Evolutionary conservation across 2,888 invertebrate genomes (phyloP).

Genomic region (Leuctra nigra): DNA sequence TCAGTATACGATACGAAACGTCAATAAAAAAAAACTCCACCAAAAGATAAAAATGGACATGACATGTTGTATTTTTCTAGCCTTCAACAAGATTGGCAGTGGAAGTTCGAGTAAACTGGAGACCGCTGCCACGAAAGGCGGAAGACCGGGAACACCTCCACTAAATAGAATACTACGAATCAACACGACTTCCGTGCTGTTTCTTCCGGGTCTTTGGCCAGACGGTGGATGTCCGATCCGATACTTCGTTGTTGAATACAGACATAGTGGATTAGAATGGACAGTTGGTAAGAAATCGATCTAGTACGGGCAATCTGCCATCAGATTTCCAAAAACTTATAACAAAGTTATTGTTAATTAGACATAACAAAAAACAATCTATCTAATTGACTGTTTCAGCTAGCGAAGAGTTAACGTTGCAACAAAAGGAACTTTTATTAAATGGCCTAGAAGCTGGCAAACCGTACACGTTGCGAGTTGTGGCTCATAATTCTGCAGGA

Average conservation of each 20-base stretch:
- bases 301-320: too few species aligned
- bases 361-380: too few species aligned
- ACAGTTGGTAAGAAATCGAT: slow-evolving; percentile 37
- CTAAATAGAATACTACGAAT: slow-evolving; percentile 39
- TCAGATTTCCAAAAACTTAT: too few species aligned
- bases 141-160: slow-evolving; percentile 37
- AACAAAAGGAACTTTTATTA: slow-evolving; percentile 35
- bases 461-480: slow-evolving; percentile 47
- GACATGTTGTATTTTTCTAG: too few species aligned
- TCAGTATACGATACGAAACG: too few species aligned
- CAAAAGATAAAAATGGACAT: too few species aligned
- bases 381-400: too few species aligned
- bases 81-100: slow-evolving; percentile 42
- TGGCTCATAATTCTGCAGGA: slow-evolving; percentile 58
- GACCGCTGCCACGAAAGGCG: slow-evolving; percentile 40
- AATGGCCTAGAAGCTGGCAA: slow-evolving; percentile 46
- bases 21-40: too few species aligned
- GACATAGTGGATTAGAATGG: slow-evolving; percentile 37
- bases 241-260: slow-evolving; percentile 42
- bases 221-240: slow-evolving; percentile 42
- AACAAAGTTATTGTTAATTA: too few species aligned
- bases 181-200: slow-evolving; percentile 40
- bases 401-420: not conserved
- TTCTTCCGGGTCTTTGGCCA: slow-evolving; percentile 41
- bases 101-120: slow-evolving; percentile 41